Conservation (phyloP, 2,888 invertebrate species). For the Meta bourneti region DNA sequence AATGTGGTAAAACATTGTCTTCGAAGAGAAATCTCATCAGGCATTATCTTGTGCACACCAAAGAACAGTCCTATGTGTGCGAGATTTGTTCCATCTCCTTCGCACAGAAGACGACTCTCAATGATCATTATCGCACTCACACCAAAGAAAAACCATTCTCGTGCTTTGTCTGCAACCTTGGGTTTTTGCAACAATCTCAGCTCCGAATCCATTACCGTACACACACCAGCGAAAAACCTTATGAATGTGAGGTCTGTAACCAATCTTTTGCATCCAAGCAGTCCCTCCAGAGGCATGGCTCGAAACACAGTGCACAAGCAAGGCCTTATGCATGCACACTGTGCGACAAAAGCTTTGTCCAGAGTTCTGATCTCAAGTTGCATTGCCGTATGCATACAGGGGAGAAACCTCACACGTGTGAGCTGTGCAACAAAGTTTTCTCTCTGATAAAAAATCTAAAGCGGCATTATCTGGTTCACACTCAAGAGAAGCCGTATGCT, state of each 20-base stretch:
- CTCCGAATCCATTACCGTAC: not conserved
- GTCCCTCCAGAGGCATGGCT: not conserved
- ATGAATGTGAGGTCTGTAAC: not conserved
- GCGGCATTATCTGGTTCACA: no score
- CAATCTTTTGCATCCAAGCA: not conserved
- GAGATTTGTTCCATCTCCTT: not conserved
- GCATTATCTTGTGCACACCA: no score
- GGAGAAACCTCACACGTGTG: no score
- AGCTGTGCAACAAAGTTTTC: no score
- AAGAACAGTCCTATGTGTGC: not conserved
- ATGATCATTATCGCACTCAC: not conserved
- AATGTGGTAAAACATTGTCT: no score
- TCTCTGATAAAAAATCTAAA: no score
- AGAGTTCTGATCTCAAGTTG: not conserved
- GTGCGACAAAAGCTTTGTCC: not conserved
- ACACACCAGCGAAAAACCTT: conserved; percentile 3
- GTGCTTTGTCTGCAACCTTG: not conserved
- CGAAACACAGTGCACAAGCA: not conserved
- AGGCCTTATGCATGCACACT: not conserved
- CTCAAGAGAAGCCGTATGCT: no score
- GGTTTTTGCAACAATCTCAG: not conserved
- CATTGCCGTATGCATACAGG: not conserved
- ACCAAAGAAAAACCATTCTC: not conserved
- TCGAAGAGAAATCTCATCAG: no score
- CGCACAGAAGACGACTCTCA: not conserved